Evolutionary conservation across 2,113 vertebrate genomes (phyloP), one percentile per base, ranked within the genome.

Genomic region (Chloroceryle aenea): DNA sequence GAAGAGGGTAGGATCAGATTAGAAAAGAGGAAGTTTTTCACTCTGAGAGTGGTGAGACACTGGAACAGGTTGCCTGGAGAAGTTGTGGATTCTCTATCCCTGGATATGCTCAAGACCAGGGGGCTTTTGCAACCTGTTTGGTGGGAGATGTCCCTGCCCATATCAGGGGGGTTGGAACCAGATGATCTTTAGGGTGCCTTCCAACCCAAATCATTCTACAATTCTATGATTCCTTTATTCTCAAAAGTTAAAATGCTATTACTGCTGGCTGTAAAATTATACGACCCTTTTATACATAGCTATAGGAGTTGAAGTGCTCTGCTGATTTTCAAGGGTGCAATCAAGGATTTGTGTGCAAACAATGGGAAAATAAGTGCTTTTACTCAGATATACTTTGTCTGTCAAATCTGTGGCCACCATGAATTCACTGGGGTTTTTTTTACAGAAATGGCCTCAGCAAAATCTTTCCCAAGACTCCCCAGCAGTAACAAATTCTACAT

Each of bases 321-420:
- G 59, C 76, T 89, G 86, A 55, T 84, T 93, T 95, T 89, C 81
- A 89, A 86, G 66, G 68, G 72, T 75, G 45, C 34, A 93, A 40
- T 79, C 6, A 38, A 94, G 53, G 82, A 64, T 73, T 90, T 94
- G 87, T 90, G 53, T 91, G 67, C 74, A 94, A 93, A 93, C 87
- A 87, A 40, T 56, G 74, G 1, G 6, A 59, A 87, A 93, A 82
- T 59, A 75, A 26, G 22, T 90, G 55, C 52, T 89, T 96, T 76
- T 88, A 64, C 56, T 90, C 58, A 23, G 36, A 69, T 76, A n/a
- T 56, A 50, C 38, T 89, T 89, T 92, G 42, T 69, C 63, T 95
- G 67, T 89, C 56, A 84, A 84, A 86, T 72, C 19, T 27, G 34
- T 38, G 55, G 50, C 67, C 62, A 79, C 42, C 25, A 50, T 42